A percentile compares a stretch with the other conserved stretches of the same genome.
Evolutionary conservation across 2,113 vertebrate species (phyloP).

Genomic region (Microtus richardsoni): DNA sequence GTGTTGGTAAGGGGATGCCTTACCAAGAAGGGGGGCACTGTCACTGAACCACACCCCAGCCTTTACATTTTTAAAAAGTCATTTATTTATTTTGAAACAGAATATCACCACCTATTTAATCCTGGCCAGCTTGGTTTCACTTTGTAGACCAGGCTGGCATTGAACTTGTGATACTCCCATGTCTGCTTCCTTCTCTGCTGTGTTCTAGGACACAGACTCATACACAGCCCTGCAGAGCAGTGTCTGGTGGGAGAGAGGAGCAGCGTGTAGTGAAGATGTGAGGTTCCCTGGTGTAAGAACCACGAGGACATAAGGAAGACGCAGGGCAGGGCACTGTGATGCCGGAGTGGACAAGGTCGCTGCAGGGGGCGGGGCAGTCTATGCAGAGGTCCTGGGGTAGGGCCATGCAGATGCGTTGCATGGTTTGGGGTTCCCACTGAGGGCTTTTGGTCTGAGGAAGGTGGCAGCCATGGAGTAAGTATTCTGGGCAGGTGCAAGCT

Average conservation of each 20-base stretch:
- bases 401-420: no score
- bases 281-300: background rate
- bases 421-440: accelerated
- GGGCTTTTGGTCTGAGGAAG: background rate
- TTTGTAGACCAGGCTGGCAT: background rate
- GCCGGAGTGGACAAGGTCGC: no score
- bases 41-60: background rate
- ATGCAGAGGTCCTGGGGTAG: background rate
- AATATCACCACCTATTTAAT: background rate
- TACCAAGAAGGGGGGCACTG: background rate
- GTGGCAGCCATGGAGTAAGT: background rate
- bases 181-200: background rate
- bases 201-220: background rate
- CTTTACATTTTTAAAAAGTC: background rate
- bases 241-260: background rate
- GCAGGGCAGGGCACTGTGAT: accelerated
- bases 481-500: background rate
- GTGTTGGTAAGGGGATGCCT: background rate
- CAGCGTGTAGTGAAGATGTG: background rate
- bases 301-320: accelerated
- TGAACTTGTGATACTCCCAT: background rate
- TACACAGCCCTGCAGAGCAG: background rate
- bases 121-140: background rate
- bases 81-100: background rate
- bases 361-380: accelerated